These are phyloP conservation scores for Leptocoma aspasia DNA, from an alignment of 2,113 vertebrate species.

Conservation along the genomic window DNA sequence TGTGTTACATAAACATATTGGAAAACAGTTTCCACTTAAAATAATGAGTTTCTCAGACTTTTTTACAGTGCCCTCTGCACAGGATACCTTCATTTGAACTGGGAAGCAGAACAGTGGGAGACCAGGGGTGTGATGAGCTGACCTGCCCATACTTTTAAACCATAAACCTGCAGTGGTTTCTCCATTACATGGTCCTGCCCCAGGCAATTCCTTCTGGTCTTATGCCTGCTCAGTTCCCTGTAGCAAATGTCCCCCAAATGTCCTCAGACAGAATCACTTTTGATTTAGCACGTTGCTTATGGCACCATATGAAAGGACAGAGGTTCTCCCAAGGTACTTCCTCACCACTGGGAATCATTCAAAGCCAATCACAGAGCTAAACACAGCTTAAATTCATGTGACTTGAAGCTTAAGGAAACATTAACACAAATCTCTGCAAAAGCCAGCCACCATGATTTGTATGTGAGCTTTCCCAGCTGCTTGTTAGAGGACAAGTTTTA, in stretches of 20 bases:
- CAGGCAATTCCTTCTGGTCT: neutral
- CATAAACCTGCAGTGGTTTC: neutral
- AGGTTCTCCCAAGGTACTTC: neutral
- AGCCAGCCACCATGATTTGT: neutral
- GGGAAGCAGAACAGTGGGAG: neutral
- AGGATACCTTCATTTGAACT: neutral
- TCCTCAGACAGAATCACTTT: neutral
- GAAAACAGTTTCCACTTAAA: neutral
- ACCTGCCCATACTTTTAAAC: neutral
- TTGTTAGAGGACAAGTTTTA: neutral
- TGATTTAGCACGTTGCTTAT: neutral
- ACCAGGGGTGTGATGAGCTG: neutral
- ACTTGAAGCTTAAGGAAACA: neutral
- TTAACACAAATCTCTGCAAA: neutral
- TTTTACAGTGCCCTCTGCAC: neutral
- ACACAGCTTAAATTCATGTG: neutral
- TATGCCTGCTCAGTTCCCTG: neutral
- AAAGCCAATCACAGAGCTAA: neutral
- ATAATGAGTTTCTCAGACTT: rapidly evolving
- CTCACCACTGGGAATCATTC: neutral
- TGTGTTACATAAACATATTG: neutral
- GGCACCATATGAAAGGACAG: neutral
- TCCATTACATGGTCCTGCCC: neutral
- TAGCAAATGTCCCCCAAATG: neutral
- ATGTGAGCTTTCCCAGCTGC: neutral